These are phyloP conservation scores for Drosophila prosaltans DNA, from an alignment of 1,140 invertebrate genomes.

Conservation along the genomic window DNA sequence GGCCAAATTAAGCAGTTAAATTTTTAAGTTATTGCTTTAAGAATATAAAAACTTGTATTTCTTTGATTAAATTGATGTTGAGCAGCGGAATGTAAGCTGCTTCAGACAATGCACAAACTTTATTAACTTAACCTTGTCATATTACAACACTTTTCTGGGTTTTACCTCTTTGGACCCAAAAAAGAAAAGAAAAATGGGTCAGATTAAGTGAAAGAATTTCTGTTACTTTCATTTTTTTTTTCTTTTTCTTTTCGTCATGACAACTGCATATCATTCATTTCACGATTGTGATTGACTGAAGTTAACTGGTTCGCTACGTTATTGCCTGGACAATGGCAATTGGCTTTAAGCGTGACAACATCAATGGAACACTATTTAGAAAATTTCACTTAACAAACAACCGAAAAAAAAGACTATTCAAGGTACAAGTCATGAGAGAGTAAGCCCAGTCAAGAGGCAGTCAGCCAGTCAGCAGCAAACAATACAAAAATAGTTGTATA, in stretches of 20 bases:
- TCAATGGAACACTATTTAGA: conserved; percentile 43
- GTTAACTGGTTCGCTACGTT: conserved; percentile 38
- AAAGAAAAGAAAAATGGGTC: background rate
- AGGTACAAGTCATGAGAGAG: conserved; percentile 24
- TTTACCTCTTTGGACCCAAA: background rate
- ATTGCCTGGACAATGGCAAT: conserved; percentile 55
- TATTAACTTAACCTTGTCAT: background rate
- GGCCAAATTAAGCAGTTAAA: background rate
- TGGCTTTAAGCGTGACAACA: conserved; percentile 69
- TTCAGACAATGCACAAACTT: background rate
- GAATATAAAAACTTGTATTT: background rate
- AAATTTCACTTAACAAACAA: conserved; percentile 72
- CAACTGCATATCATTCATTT: conserved; percentile 15
- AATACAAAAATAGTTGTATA: conserved; percentile 36
- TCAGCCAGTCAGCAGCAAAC: conserved; percentile 12
- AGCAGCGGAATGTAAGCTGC: background rate
- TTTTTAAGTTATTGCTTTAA: background rate
- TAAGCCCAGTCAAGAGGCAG: conserved; percentile 7
- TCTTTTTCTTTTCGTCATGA: conserved; percentile 11
- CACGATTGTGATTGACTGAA: conserved; percentile 32
- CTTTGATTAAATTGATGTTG: background rate
- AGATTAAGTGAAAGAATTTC: conserved; percentile 9
- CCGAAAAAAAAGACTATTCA: conserved; percentile 16
- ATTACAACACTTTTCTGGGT: background rate
- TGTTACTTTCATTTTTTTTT: conserved; percentile 45